A percentile compares a stretch with the other conserved stretches of the same genome.
These are phyloP conservation scores for Troides helena DNA, from an alignment of 2,888 invertebrate species.

Conservation along the genomic window DNA sequence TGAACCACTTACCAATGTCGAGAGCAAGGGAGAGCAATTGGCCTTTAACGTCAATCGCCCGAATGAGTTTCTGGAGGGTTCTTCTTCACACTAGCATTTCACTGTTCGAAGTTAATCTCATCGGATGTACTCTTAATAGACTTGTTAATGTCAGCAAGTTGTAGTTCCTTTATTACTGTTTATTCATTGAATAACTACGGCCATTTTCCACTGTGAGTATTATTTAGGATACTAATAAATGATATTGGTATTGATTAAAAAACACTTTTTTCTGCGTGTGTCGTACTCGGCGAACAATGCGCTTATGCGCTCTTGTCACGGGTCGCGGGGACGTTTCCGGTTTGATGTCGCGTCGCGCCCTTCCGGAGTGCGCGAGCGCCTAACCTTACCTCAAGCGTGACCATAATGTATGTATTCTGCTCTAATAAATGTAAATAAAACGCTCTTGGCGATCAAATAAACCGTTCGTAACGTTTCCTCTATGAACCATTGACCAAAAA, in stretches of 20 bases:
- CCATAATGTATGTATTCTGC: slow-evolving; percentile 57
- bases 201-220: background rate
- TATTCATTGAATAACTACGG: background rate
- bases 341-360: slow-evolving; percentile 59
- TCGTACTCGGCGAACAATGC: slow-evolving; percentile 54
- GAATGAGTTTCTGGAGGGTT: slow-evolving; percentile 35
- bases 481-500: background rate
- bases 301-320: slow-evolving; percentile 68
- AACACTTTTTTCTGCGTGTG: slow-evolving; percentile 52
- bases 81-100: slow-evolving; percentile 43
- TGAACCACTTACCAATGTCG: slow-evolving; percentile 51
- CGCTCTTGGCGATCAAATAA: slow-evolving; percentile 37
- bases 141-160: background rate
- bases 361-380: slow-evolving; percentile 74
- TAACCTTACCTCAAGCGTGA: slow-evolving; percentile 57
- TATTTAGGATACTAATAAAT: background rate
- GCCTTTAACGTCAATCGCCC: slow-evolving; percentile 52
- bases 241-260: background rate
- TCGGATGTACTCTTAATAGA: slow-evolving; percentile 38
- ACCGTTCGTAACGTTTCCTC: slow-evolving; percentile 11
- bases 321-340: slow-evolving; percentile 68
- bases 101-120: slow-evolving; percentile 43
- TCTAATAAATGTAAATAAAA: slow-evolving; percentile 63
- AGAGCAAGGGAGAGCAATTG: slow-evolving; percentile 46
- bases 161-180: background rate